These are phyloP conservation scores for Chascanopsetta lugubris DNA, from an alignment of 2,113 vertebrate genomes.

Conservation along the genomic window DNA sequence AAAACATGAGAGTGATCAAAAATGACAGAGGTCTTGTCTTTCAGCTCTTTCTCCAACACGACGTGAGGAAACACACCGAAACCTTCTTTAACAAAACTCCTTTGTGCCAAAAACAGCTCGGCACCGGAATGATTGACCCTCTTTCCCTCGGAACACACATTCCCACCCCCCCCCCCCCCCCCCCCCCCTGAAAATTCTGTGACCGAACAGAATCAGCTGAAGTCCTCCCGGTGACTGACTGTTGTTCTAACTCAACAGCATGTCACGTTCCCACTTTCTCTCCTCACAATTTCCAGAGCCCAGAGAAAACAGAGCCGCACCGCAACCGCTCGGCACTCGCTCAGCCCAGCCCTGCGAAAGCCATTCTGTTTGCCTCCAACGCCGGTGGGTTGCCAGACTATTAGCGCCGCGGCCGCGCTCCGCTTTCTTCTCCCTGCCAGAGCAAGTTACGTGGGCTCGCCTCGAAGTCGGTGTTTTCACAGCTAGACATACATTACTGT, in stretches of 20 bases:
- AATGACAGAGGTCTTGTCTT: no score
- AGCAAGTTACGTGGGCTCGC: constrained; percentile 62
- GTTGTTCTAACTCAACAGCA: constrained; percentile 43
- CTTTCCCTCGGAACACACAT: not conserved
- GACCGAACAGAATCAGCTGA: constrained; percentile 36
- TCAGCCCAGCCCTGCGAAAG: constrained; percentile 60
- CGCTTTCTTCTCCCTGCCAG: constrained; percentile 67
- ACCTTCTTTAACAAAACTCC: not conserved
- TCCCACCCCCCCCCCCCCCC: no score
- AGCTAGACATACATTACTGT: constrained; percentile 69
- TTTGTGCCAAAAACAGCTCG: constrained; percentile 8
- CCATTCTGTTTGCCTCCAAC: constrained; percentile 50
- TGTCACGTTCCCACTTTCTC: constrained; percentile 30
- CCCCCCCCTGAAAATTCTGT: constrained; percentile 2
- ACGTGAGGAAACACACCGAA: not conserved
- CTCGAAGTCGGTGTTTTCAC: constrained; percentile 70
- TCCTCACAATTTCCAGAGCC: constrained; percentile 51
- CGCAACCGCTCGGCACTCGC: constrained; percentile 41
- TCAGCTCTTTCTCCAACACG: not conserved
- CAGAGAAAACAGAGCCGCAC: constrained; percentile 32
- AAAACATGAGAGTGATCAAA: no score
- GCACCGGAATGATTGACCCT: constrained; percentile 1
- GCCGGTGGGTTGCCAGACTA: constrained; percentile 59
- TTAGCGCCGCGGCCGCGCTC: constrained; percentile 52
- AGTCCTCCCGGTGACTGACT: constrained; percentile 26